Evolutionary conservation across 2,888 invertebrate species (phyloP), one percentile per base, ranked within the genome.

Genomic region (Caenorhabditis angaria): DNA sequence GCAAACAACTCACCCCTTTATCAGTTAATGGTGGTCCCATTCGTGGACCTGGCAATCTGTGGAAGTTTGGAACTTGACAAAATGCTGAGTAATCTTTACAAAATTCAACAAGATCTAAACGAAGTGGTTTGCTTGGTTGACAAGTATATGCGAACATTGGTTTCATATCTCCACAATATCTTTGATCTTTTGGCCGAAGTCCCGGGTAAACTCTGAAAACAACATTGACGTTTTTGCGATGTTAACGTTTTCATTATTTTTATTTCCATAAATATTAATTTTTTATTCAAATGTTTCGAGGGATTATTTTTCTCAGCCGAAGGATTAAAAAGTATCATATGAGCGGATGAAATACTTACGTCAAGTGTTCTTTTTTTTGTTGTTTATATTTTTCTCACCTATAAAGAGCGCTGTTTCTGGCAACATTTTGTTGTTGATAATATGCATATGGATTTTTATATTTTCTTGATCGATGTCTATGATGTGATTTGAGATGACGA

Each of bases 41-140:
- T 8, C 82, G 50, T 2, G 83, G 83, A n/a, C 83, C 83, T 0
- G 82, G 82, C 1, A 83, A 66, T 28, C 79, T 64, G 56, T 83
- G 83, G 61, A 82, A 81, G 66, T 83, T 83, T 12, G 78, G 77
- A 28, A 82, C 73, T 18, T 75, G 63, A 53, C 83, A 83, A 41
- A 82, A 76, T 4, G 77, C 77, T 6, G 83, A 60, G 65, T 83
- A 83, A 59, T 83, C 82, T 69, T 83, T 82, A 59, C 83, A 83
- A 58, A 83, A 83, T 61, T 83, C 82, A 41, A 82, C 82, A 24
- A 83, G 70, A 73, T 83, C 83, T 29, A 82, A 61, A 51, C 83
- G 62, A n/a, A 83, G 68, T 12, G 82, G 79, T 54, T 83, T 83
- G 35, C 82, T 80, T 3, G 83, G 83, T 54, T 80, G 80, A 51